Percentiles rank a stretch among this genome's conserved stretches.
Evolutionary conservation across 92 coral and sea anemone genomes (phyloP).

Genomic region (Bergia puertoricense): DNA sequence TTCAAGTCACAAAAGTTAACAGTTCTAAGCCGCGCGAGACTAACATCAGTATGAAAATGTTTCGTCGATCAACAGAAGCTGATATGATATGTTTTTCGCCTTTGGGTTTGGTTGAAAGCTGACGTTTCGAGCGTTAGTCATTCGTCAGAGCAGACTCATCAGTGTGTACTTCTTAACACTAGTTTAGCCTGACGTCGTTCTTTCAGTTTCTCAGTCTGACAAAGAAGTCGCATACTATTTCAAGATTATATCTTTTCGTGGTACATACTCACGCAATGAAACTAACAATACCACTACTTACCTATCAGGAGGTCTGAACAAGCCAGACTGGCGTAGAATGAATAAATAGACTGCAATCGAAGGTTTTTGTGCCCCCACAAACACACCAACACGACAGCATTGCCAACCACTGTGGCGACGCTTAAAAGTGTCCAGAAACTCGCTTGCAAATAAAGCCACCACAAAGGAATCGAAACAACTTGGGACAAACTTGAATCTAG

Average conservation of each 20-base stretch:
- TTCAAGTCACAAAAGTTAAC: neutral
- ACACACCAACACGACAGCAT: conserved; percentile 64
- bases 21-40: neutral
- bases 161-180: too few species aligned
- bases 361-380: conserved; percentile 56
- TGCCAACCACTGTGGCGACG: conserved; percentile 55
- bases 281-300: conserved; percentile 37
- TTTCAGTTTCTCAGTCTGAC: neutral
- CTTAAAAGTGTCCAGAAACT: conserved; percentile 62
- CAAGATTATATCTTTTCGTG: neutral
- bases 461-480: neutral
- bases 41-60: neutral
- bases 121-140: too few species aligned
- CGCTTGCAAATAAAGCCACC: conserved; percentile 69
- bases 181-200: neutral
- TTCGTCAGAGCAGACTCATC: too few species aligned
- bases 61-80: too few species aligned
- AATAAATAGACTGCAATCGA: conserved; percentile 54
- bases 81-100: too few species aligned
- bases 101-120: too few species aligned
- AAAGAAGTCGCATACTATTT: neutral
- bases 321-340: conserved; percentile 79
- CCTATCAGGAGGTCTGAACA: conserved; percentile 71
- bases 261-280: neutral
- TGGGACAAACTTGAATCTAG: neutral